Conservation (phyloP, 2,888 invertebrate genomes). For the Drosophila testacea region DNA sequence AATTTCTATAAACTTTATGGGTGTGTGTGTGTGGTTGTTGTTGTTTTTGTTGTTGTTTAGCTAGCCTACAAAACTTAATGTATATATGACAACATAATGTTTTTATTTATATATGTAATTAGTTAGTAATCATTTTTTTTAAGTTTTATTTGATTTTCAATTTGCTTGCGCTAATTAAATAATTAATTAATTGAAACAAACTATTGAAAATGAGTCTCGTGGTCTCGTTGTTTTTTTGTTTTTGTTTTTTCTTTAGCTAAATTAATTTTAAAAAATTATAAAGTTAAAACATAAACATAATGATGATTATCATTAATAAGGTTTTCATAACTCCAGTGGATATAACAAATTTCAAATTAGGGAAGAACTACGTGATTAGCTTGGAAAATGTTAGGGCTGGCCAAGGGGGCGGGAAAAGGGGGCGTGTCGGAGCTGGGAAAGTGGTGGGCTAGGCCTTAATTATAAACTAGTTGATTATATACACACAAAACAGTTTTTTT, state of each 20-base stretch:
- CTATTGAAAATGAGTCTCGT: slow-evolving; percentile 74
- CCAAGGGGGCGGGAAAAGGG: not conserved
- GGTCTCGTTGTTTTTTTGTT: slow-evolving; percentile 60
- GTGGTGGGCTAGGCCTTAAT: slow-evolving; percentile 53
- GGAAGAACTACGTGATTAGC: slow-evolving; percentile 75
- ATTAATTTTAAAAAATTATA: slow-evolving; percentile 15
- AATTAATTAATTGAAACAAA: slow-evolving; percentile 60
- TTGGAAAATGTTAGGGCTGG: slow-evolving; percentile 29
- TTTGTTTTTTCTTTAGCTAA: slow-evolving; percentile 20
- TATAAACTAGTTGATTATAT: slow-evolving; percentile 31
- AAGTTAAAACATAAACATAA: slow-evolving; percentile 40
- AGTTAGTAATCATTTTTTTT: slow-evolving; percentile 24
- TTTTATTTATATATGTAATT: slow-evolving; percentile 41
- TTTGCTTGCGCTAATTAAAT: slow-evolving; percentile 46
- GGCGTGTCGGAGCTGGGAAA: slow-evolving; percentile 8
- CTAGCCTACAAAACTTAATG: slow-evolving; percentile 68
- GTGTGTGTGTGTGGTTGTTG: slow-evolving; percentile 29
- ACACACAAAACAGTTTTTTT: slow-evolving; percentile 21
- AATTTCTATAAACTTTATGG: slow-evolving; percentile 70
- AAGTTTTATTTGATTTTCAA: slow-evolving; percentile 47
- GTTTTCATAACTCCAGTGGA: slow-evolving; percentile 21
- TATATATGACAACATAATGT: slow-evolving; percentile 74
- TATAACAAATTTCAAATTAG: slow-evolving; percentile 61
- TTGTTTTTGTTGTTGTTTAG: slow-evolving; percentile 35
- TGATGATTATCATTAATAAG: slow-evolving; percentile 9